These are phyloP conservation scores for Amphimedon queenslandica DNA, from an alignment of 37 sponge, comb jelly and placozoan genomes.

Conservation along the genomic window DNA sequence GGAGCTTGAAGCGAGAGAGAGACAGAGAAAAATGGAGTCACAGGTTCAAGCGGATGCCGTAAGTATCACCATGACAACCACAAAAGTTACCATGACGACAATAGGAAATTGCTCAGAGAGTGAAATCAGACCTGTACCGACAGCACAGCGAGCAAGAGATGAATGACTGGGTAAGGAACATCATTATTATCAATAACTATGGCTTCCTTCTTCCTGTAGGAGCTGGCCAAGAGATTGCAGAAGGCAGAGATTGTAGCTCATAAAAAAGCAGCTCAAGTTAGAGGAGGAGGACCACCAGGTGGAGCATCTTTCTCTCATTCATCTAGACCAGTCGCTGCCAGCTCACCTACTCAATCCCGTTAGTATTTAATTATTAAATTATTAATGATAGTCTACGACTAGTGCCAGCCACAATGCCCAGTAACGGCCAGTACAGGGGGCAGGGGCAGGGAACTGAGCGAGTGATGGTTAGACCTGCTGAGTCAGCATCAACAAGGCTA, in stretches of 20 bases:
- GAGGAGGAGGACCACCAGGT: no score
- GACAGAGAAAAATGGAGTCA: background rate
- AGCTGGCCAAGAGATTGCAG: constrained; percentile 8
- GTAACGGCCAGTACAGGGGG: no score
- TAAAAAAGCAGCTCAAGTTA: background rate
- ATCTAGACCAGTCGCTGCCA: no score
- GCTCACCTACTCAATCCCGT: no score
- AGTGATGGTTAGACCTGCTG: no score
- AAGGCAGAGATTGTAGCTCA: constrained; percentile 16
- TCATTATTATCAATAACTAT: no score
- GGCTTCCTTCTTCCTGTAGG: background rate
- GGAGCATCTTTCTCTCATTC: no score
- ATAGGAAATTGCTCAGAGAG: background rate
- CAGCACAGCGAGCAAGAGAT: background rate
- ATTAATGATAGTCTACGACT: no score
- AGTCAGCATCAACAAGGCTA: no score
- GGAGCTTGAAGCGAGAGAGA: background rate
- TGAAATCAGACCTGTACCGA: background rate
- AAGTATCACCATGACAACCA: background rate
- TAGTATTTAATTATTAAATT: no score
- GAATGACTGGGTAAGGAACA: background rate
- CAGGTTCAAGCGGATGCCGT: background rate
- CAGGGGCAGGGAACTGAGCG: no score
- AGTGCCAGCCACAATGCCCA: no score
- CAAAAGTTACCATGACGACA: background rate